phyloP scores from a whole-genome alignment of 2,113 vertebrate species.

The Alectura lathami region DNA sequence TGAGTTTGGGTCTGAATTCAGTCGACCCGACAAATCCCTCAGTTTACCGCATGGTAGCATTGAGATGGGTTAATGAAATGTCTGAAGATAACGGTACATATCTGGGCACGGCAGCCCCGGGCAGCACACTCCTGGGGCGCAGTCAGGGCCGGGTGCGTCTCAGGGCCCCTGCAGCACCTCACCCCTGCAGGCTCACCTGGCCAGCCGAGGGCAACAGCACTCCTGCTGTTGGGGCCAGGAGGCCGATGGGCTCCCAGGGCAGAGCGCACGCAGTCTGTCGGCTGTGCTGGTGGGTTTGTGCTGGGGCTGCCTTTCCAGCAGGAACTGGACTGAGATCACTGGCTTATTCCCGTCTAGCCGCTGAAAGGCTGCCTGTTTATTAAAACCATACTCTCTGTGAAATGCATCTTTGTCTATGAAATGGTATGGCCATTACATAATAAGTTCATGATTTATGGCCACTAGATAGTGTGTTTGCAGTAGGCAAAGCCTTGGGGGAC shows the following conservation, averaged over 20 bases:
- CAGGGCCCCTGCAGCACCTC: neutral
- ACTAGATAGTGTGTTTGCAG: conserved; percentile 32
- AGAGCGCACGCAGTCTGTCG: neutral
- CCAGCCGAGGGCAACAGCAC: neutral
- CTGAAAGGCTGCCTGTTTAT: conserved; percentile 55
- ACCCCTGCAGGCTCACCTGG: neutral
- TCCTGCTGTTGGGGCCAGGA: neutral
- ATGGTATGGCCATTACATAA: neutral
- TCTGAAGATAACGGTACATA: neutral
- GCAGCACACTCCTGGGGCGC: neutral
- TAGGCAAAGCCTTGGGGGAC: neutral
- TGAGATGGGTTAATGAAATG: neutral
- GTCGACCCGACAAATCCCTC: neutral
- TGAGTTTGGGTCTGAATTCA: neutral
- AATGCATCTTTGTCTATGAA: conserved; percentile 61
- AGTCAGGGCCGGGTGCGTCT: neutral
- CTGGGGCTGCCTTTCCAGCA: conserved; percentile 28
- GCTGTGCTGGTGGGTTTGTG: conserved; percentile 15
- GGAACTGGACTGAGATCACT: conserved; percentile 53
- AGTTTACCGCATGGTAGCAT: neutral
- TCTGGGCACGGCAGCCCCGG: neutral
- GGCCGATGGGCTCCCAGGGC: neutral
- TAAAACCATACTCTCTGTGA: conserved; percentile 57
- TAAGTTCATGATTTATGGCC: conserved; percentile 8
- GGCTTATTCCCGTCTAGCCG: conserved; percentile 41